Percentiles rank a stretch among this genome's conserved stretches.
Conservation (phyloP, 2,797 vertebrate species). For the Eulemur rubriventer region DNA sequence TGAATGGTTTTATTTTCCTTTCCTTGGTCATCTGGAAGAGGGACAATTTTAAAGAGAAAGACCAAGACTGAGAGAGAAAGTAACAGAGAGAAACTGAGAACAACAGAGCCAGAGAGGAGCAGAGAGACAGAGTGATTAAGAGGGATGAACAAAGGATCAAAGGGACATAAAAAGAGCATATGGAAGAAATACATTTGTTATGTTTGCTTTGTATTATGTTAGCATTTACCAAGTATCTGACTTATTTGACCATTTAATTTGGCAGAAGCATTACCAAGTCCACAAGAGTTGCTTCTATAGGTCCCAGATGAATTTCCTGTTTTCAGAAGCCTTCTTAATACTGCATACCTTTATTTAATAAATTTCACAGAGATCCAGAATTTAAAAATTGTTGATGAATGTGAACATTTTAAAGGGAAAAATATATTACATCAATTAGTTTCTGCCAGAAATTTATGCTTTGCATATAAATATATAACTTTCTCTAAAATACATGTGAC, state of each 20-base stretch:
- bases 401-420: background rate
- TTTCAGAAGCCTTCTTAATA: slow-evolving; percentile 21
- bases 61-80: background rate
- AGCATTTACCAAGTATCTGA: background rate
- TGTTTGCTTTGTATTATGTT: background rate
- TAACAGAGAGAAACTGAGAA: background rate
- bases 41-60: background rate
- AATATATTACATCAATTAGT: background rate
- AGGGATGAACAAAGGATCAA: background rate
- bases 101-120: background rate
- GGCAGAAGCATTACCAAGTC: background rate
- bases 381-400: background rate
- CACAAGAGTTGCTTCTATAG: background rate
- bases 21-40: background rate
- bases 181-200: background rate
- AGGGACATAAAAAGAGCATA: background rate
- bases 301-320: background rate
- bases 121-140: background rate
- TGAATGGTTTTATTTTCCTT: background rate
- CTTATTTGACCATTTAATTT: background rate
- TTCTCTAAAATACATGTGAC: background rate
- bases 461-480: background rate
- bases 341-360: background rate
- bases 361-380: background rate
- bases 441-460: background rate